Conservation (phyloP, 2,888 invertebrate species). For the Dasypolia templi region DNA sequence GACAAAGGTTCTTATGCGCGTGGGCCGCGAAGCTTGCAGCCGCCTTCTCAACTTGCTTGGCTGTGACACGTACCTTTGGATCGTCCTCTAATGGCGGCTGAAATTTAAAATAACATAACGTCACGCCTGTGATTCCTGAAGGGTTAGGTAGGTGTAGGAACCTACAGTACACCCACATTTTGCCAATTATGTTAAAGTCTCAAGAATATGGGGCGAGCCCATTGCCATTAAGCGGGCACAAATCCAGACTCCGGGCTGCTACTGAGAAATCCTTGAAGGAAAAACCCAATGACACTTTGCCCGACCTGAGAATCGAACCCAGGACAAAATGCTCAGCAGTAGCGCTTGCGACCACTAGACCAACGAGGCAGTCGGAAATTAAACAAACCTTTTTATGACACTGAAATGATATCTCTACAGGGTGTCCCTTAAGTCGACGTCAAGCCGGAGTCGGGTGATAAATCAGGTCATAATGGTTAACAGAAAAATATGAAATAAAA, state of each 20-base stretch:
- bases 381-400: not conserved
- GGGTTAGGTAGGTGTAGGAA: not conserved
- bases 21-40: constrained; percentile 85
- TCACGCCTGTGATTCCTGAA: not conserved
- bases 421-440: too few relatives aligned
- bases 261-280: not conserved
- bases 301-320: not conserved
- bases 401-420: not conserved
- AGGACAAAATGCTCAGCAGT: not conserved
- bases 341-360: too few relatives aligned
- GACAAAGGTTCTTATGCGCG: constrained; percentile 84
- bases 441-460: too few relatives aligned
- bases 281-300: not conserved
- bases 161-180: not conserved
- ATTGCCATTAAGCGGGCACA: not conserved
- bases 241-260: not conserved
- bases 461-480: too few relatives aligned
- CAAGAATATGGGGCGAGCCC: not conserved
- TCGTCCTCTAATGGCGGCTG: constrained; percentile 90
- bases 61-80: constrained; percentile 83
- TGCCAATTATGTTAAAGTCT: not conserved
- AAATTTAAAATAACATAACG: constrained; percentile 52
- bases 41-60: constrained; percentile 84
- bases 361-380: not conserved
- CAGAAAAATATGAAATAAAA: too few relatives aligned